These are phyloP conservation scores for Otis tarda DNA, from an alignment of 2,113 vertebrate genomes.

Conservation along the genomic window DNA sequence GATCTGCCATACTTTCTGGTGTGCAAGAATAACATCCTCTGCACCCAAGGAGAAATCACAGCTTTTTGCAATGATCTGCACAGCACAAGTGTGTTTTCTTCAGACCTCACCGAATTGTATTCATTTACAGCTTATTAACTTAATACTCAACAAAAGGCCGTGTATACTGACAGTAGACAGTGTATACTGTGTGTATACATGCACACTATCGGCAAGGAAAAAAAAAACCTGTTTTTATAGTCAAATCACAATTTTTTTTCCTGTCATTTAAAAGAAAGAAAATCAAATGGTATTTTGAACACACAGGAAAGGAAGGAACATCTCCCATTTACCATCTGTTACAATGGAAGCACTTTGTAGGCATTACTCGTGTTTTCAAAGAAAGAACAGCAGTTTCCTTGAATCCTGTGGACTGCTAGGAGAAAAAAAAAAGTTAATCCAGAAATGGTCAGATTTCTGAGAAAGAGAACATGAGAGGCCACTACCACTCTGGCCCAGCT, in stretches of 20 bases:
- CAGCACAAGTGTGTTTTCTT: neutral
- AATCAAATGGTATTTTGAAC: neutral
- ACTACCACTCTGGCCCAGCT: neutral
- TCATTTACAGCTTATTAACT: neutral
- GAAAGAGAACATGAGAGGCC: neutral
- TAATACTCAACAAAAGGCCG: neutral
- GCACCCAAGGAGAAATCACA: neutral
- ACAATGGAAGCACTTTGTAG: neutral
- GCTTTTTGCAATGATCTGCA: neutral
- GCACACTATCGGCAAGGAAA: neutral
- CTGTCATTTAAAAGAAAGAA: neutral
- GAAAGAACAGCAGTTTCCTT: neutral
- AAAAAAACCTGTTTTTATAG: neutral
- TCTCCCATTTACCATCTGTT: neutral
- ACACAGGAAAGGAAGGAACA: neutral
- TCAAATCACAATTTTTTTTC: accelerated
- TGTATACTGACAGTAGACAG: no score
- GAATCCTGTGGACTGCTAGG: neutral
- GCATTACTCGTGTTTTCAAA: neutral
- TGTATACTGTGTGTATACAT: neutral
- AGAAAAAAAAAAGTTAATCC: neutral
- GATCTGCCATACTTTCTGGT: neutral
- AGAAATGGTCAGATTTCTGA: neutral
- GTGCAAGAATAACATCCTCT: neutral
- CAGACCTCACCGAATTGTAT: neutral